Percentiles rank a stretch among this genome's conserved stretches.
phyloP scores from a whole-genome alignment of 23 tunicate species.

The Styela plicata region DNA sequence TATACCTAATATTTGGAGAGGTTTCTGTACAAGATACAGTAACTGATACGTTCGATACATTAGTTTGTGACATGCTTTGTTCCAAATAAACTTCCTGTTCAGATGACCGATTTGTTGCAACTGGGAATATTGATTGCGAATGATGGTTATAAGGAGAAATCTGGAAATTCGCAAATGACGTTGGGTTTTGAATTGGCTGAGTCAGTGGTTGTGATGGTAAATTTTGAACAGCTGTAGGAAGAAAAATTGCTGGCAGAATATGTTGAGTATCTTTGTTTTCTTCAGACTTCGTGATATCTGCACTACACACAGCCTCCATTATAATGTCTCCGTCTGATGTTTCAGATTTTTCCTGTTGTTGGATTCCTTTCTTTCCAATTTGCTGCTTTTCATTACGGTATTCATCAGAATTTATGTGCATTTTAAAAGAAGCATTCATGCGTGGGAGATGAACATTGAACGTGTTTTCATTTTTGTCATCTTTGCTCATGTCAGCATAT shows the following conservation, averaged over 20 bases:
- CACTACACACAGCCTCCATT: background rate
- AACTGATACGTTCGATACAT: too few species aligned
- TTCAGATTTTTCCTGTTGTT: background rate
- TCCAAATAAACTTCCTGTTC: too few species aligned
- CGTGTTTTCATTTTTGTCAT: background rate
- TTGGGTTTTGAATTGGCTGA: too few species aligned
- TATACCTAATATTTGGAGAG: too few species aligned
- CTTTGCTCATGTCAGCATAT: background rate
- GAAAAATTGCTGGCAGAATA: background rate
- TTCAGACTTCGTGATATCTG: background rate
- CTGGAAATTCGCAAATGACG: too few species aligned
- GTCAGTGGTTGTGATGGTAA: too few species aligned
- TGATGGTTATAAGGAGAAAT: too few species aligned
- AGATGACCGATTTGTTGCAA: too few species aligned
- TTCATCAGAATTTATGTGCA: background rate
- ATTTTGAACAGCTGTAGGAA: background rate
- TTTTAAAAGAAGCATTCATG: background rate
- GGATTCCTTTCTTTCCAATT: background rate
- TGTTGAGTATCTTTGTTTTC: background rate
- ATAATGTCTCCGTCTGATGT: background rate
- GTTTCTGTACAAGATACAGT: too few species aligned
- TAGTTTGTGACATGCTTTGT: too few species aligned
- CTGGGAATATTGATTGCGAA: too few species aligned
- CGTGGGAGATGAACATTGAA: background rate
- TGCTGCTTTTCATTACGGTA: background rate